Base-by-base conservation (phyloP, 2,888 invertebrate genomes). In the Timema cristinae region DNA sequence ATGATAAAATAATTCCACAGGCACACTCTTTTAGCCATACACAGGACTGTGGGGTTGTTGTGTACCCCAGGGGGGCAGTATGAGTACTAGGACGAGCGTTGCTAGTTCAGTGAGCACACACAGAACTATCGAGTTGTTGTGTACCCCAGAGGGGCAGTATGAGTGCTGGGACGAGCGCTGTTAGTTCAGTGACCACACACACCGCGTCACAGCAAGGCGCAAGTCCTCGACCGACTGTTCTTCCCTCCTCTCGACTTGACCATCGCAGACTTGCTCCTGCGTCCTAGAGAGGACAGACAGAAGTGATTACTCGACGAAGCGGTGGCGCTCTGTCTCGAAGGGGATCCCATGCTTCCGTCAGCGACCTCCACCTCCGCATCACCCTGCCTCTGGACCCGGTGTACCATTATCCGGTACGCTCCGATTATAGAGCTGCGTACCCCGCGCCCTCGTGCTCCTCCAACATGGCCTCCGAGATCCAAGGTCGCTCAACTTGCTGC, bases 331-430 rank as follows among this genome's bases (percentile, higher is more conserved):
- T 50, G 67, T 47, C 67, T 47, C 10, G 61, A 47, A 13, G 71
- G 32, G 7, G 56, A 11, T 1, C 9, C 54, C 9, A 59, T 50
- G 15, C 8, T n/a, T 9, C 67, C 71, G 10, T 66, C 71, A 11
- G 66, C 54, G 15, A 9, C 50, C 15, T 69, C 49, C 9, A 32
- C 16, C 32, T 69, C 69, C 50, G 61, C 13, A 16, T 69, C 13
- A 47, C 66, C 70, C 16, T 59, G 71, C 8, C 74, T 68, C 83
- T 85, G 83, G 69, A 86, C 78, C 13, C 85, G 82, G 79, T 90
- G 88, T 74, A 90, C 83, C 52, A 90, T 83, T 73, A 92, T 91
- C 63, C 91, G 84, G 80, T 91, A 92, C 67, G 89, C 88, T 10
- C 91, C 91, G 67, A 89, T 88, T 54, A 91, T 84, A 75, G 88